Base-by-base conservation (phyloP, 2,113 vertebrate genomes). In the Epinephelus cyanopodus region DNA sequence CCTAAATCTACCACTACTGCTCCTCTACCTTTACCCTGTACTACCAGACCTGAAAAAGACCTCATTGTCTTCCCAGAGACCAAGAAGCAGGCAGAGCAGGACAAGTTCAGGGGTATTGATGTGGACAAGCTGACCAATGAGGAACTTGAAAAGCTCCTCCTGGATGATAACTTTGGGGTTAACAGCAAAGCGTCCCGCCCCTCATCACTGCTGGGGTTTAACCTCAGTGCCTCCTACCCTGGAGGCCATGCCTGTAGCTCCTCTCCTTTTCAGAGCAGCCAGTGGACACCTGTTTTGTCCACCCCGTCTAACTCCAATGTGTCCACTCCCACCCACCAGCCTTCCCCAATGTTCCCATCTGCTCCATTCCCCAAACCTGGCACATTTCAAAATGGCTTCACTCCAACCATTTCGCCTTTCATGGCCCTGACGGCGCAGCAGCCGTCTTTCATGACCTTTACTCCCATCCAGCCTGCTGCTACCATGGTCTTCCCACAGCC, bases 1-100 rank as follows among this genome's bases (percentile, higher is more conserved):
- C 74, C 83, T 17, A 88, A 82, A 58, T 75, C 89, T 33, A 65
- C 81, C 69, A 81, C 78, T 86, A 67, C 79, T 92, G 88, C 76
- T 72, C 87, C 95, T 88, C 95, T 88, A 88, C 82, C 90, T 80
- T 92, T 94, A 50, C 67, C 94, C 90, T 91, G 84, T 42, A 50
- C 42, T 19, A 93, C 47, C 60, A 93, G 94, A 87, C 93, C 95
- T 52, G 98, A 99, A 80, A 96, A 95, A 90, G 98, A 99, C 92
- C 98, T 99, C 86, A 99, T 99, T 86, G 95, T 97, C 62, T 99
- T 99, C 93, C 97, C 98, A 65, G 98, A 99, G 89, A 93, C 95
- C 50, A 96, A 96, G 85, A 96, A 95, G 77, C 94, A 87, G 70
- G 75, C 90, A 61, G 94, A 96, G 82, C 95, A 95, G 78, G 95